phyloP scores from a whole-genome alignment of 2,113 vertebrate genomes.

The Platycercus adscitus region DNA sequence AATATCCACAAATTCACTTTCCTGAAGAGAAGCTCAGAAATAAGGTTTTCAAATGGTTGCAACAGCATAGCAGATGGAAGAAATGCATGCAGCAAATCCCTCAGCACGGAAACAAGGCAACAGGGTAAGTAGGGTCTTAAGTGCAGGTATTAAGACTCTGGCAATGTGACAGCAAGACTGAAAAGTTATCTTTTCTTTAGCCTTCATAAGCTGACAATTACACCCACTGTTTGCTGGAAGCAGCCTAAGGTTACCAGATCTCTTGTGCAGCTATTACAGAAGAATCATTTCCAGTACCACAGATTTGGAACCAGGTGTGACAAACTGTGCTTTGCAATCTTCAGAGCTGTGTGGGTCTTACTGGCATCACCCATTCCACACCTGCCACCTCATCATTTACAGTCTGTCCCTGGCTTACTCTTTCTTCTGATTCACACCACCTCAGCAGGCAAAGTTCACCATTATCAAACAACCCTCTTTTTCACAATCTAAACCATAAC shows the following conservation, averaged over 20 bases:
- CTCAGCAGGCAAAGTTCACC: not conserved
- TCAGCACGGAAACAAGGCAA: not conserved
- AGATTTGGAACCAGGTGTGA: not conserved
- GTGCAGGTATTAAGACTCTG: not conserved
- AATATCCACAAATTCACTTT: not conserved
- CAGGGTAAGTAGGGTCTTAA: not conserved
- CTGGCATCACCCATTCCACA: not conserved
- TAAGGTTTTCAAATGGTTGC: not conserved
- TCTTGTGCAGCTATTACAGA: not conserved
- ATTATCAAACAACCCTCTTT: not conserved
- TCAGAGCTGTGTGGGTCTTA: not conserved
- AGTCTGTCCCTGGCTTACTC: not conserved
- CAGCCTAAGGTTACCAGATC: not conserved
- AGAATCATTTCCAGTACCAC: not conserved
- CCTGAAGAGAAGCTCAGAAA: not conserved
- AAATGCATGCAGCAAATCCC: not conserved
- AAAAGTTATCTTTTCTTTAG: not conserved
- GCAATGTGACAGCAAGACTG: not conserved
- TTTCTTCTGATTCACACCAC: not conserved
- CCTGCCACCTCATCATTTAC: not conserved
- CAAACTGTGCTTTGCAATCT: not conserved
- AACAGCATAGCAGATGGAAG: not conserved
- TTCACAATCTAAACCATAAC: not conserved
- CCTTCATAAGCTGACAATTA: not conserved
- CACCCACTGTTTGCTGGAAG: not conserved